Conservation (phyloP, 2,113 vertebrate genomes). For the Xenus cinereus region DNA sequence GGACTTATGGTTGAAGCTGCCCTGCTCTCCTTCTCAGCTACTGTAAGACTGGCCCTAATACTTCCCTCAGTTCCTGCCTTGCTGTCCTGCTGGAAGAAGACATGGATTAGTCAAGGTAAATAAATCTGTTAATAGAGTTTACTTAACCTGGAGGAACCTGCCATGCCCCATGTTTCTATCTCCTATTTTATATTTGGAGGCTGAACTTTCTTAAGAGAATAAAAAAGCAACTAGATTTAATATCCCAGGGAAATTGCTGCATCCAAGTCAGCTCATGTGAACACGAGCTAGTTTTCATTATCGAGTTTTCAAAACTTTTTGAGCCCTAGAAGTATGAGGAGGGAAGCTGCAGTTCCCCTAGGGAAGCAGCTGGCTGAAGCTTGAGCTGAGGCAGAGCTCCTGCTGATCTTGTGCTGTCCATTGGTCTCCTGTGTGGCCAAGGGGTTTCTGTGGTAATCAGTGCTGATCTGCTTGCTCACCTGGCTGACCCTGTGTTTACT, state of each 20-base stretch:
- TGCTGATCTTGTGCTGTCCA: background rate
- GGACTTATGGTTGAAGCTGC: background rate
- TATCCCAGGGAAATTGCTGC: background rate
- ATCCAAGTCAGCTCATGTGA: background rate
- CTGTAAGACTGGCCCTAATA: too few relatives aligned
- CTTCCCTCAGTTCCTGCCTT: background rate
- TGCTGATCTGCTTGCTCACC: background rate
- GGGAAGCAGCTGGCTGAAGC: background rate
- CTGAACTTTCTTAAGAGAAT: background rate
- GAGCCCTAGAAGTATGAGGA: background rate
- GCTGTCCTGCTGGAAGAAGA: background rate
- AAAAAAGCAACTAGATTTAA: background rate
- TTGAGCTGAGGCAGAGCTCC: background rate
- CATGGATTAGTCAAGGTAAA: background rate
- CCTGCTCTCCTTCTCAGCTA: background rate
- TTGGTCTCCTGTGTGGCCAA: background rate
- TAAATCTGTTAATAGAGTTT: background rate
- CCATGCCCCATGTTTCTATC: rapidly evolving
- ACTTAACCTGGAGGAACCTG: background rate
- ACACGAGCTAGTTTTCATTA: background rate
- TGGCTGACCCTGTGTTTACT: background rate
- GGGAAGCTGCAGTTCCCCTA: background rate
- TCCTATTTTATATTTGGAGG: background rate
- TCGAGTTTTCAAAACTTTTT: background rate
- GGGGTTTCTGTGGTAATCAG: background rate